Base-by-base conservation (phyloP, 2,113 vertebrate species). In the Ammodramus savannarum region DNA sequence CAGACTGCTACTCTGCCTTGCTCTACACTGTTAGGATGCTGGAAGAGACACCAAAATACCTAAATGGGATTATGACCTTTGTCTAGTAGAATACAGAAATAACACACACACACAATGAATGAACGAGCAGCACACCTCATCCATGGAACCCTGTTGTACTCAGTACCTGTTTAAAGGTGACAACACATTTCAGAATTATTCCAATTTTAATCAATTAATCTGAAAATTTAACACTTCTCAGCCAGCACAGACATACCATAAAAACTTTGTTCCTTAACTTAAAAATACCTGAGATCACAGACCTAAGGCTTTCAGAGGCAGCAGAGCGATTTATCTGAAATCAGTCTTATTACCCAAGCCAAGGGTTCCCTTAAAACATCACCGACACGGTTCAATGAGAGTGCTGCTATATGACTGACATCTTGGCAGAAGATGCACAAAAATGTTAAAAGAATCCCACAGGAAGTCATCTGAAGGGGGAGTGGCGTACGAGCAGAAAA, bases 361-460 rank as follows among this genome's bases (percentile, higher is more conserved):
- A 91, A 97, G 79, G 89, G 55, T 69, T 96, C 75, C 91, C 96
- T 96, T 90, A 95, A 96, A 97, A 96, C 92, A 95, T 77, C 93
- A 96, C 71, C 9, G 29, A 92, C 13, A 72, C 4, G 84, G 94
- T 94, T 97, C 93, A 95, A 61, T 14, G 54, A 85, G 84, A 85
- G 54, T 91, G 93, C 79, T 95, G 74, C 94, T 95, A 69, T 84
- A 97, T 97, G 96, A 97, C 96, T 98, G 97, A 97, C 95, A 97
- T 97, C 93, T 96, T 98, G 98, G 97, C 97, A 98, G 97, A 83
- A 97, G 97, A 97, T 89, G 87, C 90, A 96, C 90, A 97, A 97
- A 98, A 97, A 97, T 97, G 95, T 97, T 96, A 98, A 98, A 98
- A 98, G 97, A 96, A 97, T 97, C 96, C 97, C 96, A 97, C 97